Evolutionary conservation across 2,113 vertebrate species (phyloP).

Genomic region (Salvelinus alpinus): DNA sequence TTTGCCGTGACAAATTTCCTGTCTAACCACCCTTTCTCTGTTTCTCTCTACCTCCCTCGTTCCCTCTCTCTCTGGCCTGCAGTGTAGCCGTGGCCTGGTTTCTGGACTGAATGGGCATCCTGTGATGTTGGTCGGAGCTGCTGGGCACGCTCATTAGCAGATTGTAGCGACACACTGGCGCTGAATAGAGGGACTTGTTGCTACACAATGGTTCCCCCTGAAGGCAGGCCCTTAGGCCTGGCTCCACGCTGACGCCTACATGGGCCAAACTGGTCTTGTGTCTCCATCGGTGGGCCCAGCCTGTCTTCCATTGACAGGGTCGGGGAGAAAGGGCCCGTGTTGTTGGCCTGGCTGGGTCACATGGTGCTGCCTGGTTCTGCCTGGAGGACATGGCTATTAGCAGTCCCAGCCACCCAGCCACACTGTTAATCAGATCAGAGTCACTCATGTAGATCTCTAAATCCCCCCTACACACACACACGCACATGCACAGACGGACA

Average conservation of each 20-base stretch:
- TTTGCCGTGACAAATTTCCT: not conserved
- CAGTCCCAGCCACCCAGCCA: not conserved
- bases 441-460: slow-evolving; percentile 3
- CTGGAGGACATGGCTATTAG: not conserved
- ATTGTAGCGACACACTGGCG: slow-evolving; percentile 28
- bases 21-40: not conserved
- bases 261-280: not conserved
- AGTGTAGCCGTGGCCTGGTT: slow-evolving; percentile 9
- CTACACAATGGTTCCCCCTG: slow-evolving; percentile 38
- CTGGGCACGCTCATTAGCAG: slow-evolving; percentile 35
- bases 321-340: not conserved
- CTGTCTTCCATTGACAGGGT: not conserved
- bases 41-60: not conserved
- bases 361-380: not conserved
- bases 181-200: slow-evolving; percentile 54
- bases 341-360: slow-evolving; percentile 20
- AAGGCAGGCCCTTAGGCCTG: slow-evolving; percentile 40
- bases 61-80: slow-evolving; percentile 4
- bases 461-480: not conserved
- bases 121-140: slow-evolving; percentile 24
- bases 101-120: slow-evolving; percentile 17
- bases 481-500: slow-evolving; percentile 1
- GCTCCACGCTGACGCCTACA: slow-evolving; percentile 35
- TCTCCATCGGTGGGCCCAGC: not conserved
- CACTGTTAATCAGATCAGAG: slow-evolving; percentile 26